Evolutionary conservation across 2,888 invertebrate species (phyloP).

Genomic region (Andrena marginata): DNA sequence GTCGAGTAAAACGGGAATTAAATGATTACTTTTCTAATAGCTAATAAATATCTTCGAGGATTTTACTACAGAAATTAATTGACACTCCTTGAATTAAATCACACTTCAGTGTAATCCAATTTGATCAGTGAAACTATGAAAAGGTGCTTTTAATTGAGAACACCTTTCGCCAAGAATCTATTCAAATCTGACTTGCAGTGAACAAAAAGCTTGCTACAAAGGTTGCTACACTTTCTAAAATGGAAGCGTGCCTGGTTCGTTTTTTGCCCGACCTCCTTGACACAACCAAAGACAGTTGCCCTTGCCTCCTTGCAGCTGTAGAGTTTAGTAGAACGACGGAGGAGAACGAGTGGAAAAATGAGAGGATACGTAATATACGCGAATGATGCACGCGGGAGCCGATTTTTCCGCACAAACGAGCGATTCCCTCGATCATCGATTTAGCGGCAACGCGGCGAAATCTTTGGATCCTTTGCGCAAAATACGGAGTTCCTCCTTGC

Average conservation of each 20-base stretch:
- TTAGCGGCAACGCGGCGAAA: constrained; percentile 51
- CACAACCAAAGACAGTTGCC: neutral
- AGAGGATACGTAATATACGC: constrained; percentile 58
- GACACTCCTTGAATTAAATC: no score
- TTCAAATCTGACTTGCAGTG: no score
- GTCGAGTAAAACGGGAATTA: neutral
- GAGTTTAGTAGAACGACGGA: neutral
- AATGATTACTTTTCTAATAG: neutral
- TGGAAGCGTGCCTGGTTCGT: neutral
- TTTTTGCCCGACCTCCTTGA: constrained; percentile 3
- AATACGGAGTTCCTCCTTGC: constrained; percentile 59
- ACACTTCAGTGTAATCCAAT: no score
- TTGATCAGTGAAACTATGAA: no score
- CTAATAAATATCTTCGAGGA: no score
- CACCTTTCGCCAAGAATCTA: no score
- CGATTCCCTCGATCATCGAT: constrained; percentile 55
- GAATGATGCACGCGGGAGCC: constrained; percentile 44
- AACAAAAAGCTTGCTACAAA: neutral
- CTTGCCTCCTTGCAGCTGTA: neutral
- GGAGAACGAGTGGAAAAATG: constrained; percentile 28
- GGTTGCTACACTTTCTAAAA: neutral
- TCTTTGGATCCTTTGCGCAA: constrained; percentile 57
- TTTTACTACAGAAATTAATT: no score
- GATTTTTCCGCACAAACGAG: constrained; percentile 44
- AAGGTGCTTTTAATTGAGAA: no score